Evolutionary conservation across 2,113 vertebrate genomes (phyloP).

Genomic region (Crocuta crocuta): DNA sequence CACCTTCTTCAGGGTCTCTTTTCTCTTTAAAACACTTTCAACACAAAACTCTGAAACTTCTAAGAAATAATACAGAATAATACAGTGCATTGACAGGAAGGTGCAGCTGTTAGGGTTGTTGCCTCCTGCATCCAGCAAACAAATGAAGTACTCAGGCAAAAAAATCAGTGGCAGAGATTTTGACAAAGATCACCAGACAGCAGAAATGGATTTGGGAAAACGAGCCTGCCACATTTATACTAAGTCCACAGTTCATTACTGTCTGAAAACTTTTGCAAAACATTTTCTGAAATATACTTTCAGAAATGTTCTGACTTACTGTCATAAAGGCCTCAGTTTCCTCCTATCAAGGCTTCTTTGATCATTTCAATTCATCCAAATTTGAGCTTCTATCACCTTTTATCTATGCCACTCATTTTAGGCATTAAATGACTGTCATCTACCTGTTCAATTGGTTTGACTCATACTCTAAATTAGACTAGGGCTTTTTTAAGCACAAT

Average conservation of each 20-base stretch:
- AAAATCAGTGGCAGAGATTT: neutral
- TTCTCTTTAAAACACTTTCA: constrained; percentile 19
- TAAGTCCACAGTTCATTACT: constrained; percentile 49
- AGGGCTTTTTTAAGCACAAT: constrained; percentile 7
- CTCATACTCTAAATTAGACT: neutral
- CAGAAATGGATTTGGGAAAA: constrained; percentile 25
- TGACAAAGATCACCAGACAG: neutral
- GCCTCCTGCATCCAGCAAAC: neutral
- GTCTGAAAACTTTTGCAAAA: constrained; percentile 27
- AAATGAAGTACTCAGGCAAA: neutral
- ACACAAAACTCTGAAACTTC: neutral
- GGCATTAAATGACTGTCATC: neutral
- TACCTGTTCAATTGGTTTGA: neutral
- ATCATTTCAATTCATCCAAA: neutral
- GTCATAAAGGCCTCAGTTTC: neutral
- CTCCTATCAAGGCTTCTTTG: neutral
- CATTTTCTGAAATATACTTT: constrained; percentile 38
- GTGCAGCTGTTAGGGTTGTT: neutral
- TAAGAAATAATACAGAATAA: constrained; percentile 29
- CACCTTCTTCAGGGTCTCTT: neutral
- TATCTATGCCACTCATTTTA: neutral
- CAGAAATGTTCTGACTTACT: neutral
- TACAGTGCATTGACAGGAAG: neutral
- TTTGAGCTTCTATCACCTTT: neutral
- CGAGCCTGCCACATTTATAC: neutral